A percentile compares a stretch with the other conserved stretches of the same genome.
Conservation (phyloP, 2,797 vertebrate species). For the Discoglossus pictus region DNA sequence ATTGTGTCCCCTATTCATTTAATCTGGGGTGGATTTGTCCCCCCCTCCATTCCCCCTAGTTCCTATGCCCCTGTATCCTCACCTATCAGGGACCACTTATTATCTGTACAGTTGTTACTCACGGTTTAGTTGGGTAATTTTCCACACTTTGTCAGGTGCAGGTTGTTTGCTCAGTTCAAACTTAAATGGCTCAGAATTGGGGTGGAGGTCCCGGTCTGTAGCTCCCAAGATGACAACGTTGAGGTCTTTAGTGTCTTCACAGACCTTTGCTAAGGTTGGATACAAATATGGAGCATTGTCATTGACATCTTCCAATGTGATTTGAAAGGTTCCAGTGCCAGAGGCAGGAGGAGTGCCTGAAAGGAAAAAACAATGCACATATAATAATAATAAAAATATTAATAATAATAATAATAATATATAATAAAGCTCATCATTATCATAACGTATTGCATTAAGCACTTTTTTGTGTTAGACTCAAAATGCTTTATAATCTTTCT, state of each 20-base stretch:
- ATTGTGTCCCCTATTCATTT: too few relatives aligned
- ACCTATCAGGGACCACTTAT: too few relatives aligned
- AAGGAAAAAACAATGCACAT: background rate
- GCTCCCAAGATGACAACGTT: slow-evolving; percentile 86
- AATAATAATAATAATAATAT: too few relatives aligned
- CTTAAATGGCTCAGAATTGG: slow-evolving; percentile 90
- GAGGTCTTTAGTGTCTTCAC: slow-evolving; percentile 86
- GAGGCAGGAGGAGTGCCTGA: slow-evolving; percentile 88
- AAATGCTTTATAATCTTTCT: too few relatives aligned
- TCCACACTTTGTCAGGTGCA: slow-evolving; percentile 90
- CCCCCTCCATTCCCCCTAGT: too few relatives aligned
- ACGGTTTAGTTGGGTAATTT: slow-evolving; percentile 90
- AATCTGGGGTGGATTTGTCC: too few relatives aligned
- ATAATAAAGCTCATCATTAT: too few relatives aligned
- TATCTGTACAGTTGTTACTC: slow-evolving; percentile 60
- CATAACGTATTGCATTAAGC: too few relatives aligned
- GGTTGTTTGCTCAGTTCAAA: slow-evolving; percentile 90
- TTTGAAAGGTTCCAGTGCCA: slow-evolving; percentile 87
- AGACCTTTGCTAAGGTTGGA: slow-evolving; percentile 84
- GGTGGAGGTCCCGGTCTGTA: slow-evolving; percentile 86
- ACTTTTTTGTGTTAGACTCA: too few relatives aligned
- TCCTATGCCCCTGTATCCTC: too few relatives aligned
- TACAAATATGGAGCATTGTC: slow-evolving; percentile 90
- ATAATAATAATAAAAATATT: too few relatives aligned
- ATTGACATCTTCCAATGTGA: slow-evolving; percentile 89